These are phyloP conservation scores for Lepidotrigona ventralis DNA, from an alignment of 1,140 invertebrate genomes.

Conservation along the genomic window DNA sequence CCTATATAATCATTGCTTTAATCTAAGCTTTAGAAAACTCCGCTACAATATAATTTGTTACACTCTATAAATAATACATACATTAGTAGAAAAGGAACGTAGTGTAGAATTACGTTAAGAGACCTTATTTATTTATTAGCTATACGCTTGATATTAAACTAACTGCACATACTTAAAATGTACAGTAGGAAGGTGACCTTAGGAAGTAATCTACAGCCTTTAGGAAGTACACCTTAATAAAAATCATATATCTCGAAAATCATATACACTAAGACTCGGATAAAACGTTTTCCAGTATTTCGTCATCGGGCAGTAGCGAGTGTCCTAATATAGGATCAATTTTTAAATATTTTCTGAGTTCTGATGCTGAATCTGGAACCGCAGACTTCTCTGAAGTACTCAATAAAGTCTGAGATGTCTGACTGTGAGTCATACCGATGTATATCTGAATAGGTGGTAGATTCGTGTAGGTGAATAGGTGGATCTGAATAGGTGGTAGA, in stretches of 20 bases:
- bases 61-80: slow-evolving; percentile 33
- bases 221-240: no score
- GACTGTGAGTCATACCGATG: slow-evolving; percentile 71
- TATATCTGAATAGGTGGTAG: no score
- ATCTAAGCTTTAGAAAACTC: no score
- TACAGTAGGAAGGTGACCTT: slow-evolving; percentile 79
- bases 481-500: slow-evolving; percentile 72
- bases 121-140: slow-evolving; percentile 22
- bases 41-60: no score
- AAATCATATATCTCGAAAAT: no score
- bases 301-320: no score
- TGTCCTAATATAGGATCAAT: no score
- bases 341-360: no score
- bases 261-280: no score
- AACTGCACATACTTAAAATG: slow-evolving; percentile 43
- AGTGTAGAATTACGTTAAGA: neutral
- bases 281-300: no score
- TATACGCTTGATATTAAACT: slow-evolving; percentile 6
- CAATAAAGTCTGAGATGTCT: slow-evolving; percentile 66
- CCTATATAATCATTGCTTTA: neutral
- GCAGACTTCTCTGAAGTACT: slow-evolving; percentile 71
- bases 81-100: neutral
- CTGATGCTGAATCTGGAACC: slow-evolving; percentile 83
- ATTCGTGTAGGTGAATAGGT: no score
- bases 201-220: no score